Evolutionary conservation across 2,797 vertebrate species (phyloP), one percentile per base, ranked within the genome.

Genomic region (Hippocampus kuda): DNA sequence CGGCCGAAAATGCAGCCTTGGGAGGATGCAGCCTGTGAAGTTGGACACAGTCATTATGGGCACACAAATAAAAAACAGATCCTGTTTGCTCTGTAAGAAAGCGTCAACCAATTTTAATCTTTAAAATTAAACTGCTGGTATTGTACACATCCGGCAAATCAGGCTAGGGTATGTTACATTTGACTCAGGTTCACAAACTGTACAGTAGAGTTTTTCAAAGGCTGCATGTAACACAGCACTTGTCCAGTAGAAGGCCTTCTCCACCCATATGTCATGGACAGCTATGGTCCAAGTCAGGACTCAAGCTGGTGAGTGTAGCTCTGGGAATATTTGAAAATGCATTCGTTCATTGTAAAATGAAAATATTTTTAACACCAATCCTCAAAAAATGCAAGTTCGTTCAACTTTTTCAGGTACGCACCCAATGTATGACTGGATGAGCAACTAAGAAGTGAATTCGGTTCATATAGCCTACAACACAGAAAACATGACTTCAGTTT

Each of bases 201-300:
- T 7, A 2, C 38, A 26, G n/a, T 24, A 22, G 22, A 24, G n/a
- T 24, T 26, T 26, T 22, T 44, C 5, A 18, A 56, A 62, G 2
- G 1, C 53, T 59, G 51, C 76, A 82, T 67, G 66, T 26, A 56
- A 57, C 20, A 56, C 53, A 4, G 13, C 11, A 41, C 5, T 22
- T 66, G 44, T 72, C 80, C 81, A 80, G 27, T 20, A 84, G 81
- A 62, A 64, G 79, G 18, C 75, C 0, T 18, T 27, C n/a, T 13
- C 66, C n/a, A 5, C 63, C 30, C 11, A 51, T 20, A 34, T 2
- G 34, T 9, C 18, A 1, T 60, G 13, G 27, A 54, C n/a, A 18
- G 57, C 11, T 27, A 60, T 2, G 2, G 4, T 34, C 27, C 5
- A 34, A 60, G n/a, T 22, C 12, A 59, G 24, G 13, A 30, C 13